These are phyloP conservation scores for Nomia melanderi DNA, from an alignment of 1,140 invertebrate genomes.

Conservation along the genomic window DNA sequence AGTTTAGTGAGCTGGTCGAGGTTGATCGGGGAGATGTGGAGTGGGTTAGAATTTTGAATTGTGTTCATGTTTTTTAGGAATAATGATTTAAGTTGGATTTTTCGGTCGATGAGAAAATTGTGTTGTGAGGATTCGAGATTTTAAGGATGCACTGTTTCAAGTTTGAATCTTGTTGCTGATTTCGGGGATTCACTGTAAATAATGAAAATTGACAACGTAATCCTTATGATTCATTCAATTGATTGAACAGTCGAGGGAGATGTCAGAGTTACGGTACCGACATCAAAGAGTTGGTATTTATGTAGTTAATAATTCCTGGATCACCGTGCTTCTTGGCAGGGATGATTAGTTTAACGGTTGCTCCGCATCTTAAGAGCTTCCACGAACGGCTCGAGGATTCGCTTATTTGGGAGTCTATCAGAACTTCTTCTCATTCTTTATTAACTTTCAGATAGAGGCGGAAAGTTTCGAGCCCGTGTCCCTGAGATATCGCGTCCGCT, in stretches of 20 bases:
- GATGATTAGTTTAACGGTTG: background rate
- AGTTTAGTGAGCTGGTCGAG: background rate
- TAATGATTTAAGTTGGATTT: no score
- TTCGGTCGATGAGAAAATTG: no score
- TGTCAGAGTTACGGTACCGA: background rate
- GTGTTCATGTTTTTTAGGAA: background rate
- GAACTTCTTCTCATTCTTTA: background rate
- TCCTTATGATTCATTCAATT: background rate
- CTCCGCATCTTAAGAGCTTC: background rate
- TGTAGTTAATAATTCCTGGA: background rate
- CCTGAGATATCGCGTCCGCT: no score
- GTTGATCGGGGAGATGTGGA: background rate
- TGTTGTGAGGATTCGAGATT: no score
- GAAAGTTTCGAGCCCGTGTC: no score
- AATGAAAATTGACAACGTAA: background rate
- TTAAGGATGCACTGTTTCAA: no score
- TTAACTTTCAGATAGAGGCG: background rate
- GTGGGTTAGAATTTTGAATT: no score
- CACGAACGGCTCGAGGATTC: background rate
- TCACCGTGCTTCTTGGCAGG: no score
- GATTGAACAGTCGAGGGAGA: background rate
- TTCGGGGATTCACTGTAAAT: background rate
- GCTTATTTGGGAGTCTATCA: slow-evolving; percentile 1
- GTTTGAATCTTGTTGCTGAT: no score
- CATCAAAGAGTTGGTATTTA: background rate